phyloP scores from a whole-genome alignment of 2,113 vertebrate genomes.

The Tachuris rubrigastra region DNA sequence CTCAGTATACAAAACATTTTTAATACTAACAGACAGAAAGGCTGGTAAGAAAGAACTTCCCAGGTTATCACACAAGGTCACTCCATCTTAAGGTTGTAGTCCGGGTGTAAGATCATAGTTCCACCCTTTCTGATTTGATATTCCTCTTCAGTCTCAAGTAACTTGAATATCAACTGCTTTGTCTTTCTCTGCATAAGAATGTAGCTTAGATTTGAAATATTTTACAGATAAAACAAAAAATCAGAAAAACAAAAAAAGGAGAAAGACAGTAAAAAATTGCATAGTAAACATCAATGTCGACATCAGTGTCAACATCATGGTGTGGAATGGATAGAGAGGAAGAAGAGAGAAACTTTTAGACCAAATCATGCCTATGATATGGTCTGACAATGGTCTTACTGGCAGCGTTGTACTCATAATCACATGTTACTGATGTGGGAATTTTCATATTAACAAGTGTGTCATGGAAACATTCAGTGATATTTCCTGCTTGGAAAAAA shows the following conservation, averaged over 20 bases:
- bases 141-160: not conserved
- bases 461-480: not conserved
- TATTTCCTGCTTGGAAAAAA: not conserved
- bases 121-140: not conserved
- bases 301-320: not conserved
- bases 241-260: not conserved
- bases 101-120: not conserved
- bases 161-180: constrained; percentile 8
- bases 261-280: not conserved
- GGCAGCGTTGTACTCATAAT: not conserved
- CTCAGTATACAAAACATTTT: not conserved
- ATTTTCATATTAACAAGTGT: constrained; percentile 45
- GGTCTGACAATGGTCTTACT: not conserved
- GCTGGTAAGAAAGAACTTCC: not conserved
- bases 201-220: not conserved
- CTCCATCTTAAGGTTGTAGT: not conserved
- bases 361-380: not conserved
- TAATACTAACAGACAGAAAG: not conserved
- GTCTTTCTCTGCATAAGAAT: not conserved
- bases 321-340: not conserved
- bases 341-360: not conserved
- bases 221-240: not conserved
- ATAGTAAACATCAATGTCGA: not conserved
- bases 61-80: not conserved
- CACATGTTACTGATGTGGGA: not conserved